Evolutionary conservation across 2,888 invertebrate genomes (phyloP), one percentile per base, ranked within the genome.

Genomic region (Heliconius sara): DNA sequence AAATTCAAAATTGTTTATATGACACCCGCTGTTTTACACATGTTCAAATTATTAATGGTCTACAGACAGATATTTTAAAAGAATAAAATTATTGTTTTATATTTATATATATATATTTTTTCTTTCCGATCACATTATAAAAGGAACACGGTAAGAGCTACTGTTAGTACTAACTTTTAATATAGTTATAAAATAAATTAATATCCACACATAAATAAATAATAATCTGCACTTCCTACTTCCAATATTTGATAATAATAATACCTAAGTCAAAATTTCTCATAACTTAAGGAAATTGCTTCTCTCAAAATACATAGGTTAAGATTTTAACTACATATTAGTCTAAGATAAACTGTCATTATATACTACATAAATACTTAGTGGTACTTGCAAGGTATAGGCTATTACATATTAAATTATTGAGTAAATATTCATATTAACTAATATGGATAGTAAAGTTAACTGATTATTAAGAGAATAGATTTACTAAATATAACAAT

Each of bases 1-100:
- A 39, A 65, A 66, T 19, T 0, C n/a, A 9, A 43, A 27, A 12
- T 27, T 47, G 63, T 12, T 27, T 19, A 63, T 67, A 25, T 39
- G n/a, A n/a, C 60, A 57, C 25, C 25, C 43, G 57, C 25, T 67
- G 66, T 39, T 63, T 72, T 73, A 67, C 22, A 72, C 27, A 68
- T 66, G 63, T 68, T n/a, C n/a, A 75, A 77, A 66, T 75, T 72
- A 81, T 78, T 78, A 16, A 74, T 72, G 60, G 47, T 76, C 77
- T 79, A 81, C 19, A 52, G 52, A n/a, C n/a, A 70, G 25, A 63
- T 63, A 63, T 25, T 25, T 63, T 6, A 16, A 25, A 63, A 27
- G 25, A 63, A 63, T 12, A 25, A 13, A 6, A 6, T 63, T 12
- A 10, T 25, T 63, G 25, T 63, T 27, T 63, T 63, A 63, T 63